A percentile compares a stretch with the other conserved stretches of the same genome.
Conservation (phyloP, 2,888 invertebrate genomes). For the Mesopsocus fuscifrons region DNA sequence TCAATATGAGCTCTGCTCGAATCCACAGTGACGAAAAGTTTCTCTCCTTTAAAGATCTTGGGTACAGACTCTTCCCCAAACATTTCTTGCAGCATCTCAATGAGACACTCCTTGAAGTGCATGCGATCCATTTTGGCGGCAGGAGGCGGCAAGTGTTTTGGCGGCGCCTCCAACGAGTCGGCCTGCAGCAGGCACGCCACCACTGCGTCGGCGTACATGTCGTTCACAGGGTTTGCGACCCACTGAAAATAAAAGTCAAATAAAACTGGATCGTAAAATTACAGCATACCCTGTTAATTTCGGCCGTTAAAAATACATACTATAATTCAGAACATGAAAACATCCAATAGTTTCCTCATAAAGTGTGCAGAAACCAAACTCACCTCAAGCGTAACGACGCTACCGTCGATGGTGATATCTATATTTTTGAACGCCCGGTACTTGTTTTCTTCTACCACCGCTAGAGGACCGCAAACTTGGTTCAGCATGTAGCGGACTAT, state of each 20-base stretch:
- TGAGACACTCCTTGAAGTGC: slow-evolving; percentile 82
- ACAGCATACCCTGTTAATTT: too few relatives aligned
- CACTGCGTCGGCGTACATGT: slow-evolving; percentile 96
- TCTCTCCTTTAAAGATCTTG: slow-evolving; percentile 83
- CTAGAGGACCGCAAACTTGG: slow-evolving; percentile 58
- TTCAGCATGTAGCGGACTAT: slow-evolving; percentile 55
- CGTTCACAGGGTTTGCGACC: slow-evolving; percentile 85
- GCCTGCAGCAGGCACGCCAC: slow-evolving; percentile 75
- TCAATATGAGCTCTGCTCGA: slow-evolving; percentile 74
- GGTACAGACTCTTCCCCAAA: slow-evolving; percentile 88
- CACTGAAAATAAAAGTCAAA: slow-evolving; percentile 35
- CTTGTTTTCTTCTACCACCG: slow-evolving; percentile 50
- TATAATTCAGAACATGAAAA: too few relatives aligned
- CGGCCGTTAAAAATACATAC: too few relatives aligned
- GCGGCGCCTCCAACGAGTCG: slow-evolving; percentile 37
- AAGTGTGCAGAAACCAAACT: too few relatives aligned
- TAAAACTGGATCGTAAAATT: too few relatives aligned
- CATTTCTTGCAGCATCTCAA: slow-evolving; percentile 85
- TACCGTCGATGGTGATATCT: slow-evolving; percentile 61
- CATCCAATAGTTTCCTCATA: too few relatives aligned
- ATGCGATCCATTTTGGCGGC: slow-evolving; percentile 64
- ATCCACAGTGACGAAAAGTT: slow-evolving; percentile 66
- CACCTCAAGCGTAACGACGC: slow-evolving; percentile 69
- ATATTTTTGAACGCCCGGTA: slow-evolving; percentile 67
- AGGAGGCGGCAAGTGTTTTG: slow-evolving; percentile 37